phyloP scores from a whole-genome alignment of 2,888 invertebrate species.

The Frankliniella intonsa region DNA sequence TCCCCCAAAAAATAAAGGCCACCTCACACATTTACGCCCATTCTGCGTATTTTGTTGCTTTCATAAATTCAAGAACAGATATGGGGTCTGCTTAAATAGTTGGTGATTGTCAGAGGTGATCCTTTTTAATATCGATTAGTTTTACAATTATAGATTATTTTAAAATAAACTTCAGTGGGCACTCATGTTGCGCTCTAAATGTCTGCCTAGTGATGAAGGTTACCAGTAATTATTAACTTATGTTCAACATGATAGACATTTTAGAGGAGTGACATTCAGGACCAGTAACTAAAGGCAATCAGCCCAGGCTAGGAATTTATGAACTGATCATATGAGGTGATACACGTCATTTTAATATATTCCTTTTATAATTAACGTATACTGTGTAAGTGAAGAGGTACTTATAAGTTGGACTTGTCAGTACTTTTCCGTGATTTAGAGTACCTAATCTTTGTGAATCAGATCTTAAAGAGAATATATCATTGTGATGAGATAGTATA shows the following conservation, averaged over 20 bases:
- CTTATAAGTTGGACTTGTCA: background rate
- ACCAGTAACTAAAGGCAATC: background rate
- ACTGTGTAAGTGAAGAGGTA: background rate
- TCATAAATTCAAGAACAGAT: no score
- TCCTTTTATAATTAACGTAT: background rate
- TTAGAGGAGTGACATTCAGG: background rate
- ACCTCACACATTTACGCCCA: no score
- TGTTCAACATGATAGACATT: background rate
- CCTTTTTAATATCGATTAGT: background rate
- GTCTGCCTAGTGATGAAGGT: conserved; percentile 13
- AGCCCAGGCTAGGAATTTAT: background rate
- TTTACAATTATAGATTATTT: background rate
- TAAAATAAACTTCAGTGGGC: conserved; percentile 11
- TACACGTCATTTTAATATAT: background rate
- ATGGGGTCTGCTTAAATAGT: no score
- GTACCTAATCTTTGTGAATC: background rate
- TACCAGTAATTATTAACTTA: conserved; percentile 10
- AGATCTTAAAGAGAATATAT: conserved; percentile 1
- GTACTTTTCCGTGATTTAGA: background rate
- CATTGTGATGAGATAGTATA: background rate
- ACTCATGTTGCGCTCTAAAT: background rate
- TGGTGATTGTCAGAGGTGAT: background rate
- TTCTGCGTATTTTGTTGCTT: no score
- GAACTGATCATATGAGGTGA: background rate
- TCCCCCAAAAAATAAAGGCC: no score